Percentiles rank a stretch among this genome's conserved stretches.
Evolutionary conservation across 1,140 invertebrate genomes (phyloP).

Genomic region (Alviniconcha marisindica): DNA sequence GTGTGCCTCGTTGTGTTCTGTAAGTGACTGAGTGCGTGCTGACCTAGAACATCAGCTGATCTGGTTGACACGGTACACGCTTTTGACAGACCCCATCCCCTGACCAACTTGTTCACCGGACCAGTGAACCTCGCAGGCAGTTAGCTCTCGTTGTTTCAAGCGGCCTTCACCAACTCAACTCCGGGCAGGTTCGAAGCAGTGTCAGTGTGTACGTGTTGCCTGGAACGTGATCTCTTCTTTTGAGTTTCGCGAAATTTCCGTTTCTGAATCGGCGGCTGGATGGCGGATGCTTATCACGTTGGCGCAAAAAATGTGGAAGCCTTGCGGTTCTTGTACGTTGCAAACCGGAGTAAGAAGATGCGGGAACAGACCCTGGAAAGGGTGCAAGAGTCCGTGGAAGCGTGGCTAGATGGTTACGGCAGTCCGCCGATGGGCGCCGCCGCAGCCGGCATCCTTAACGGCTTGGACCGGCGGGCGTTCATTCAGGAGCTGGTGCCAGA

Average conservation of each 20-base stretch:
- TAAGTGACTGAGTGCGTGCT: neutral
- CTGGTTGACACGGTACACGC: neutral
- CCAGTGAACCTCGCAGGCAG: neutral
- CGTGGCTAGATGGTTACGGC: slow-evolving; percentile 66
- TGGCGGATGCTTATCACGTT: slow-evolving; percentile 32
- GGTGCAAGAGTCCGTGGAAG: slow-evolving; percentile 55
- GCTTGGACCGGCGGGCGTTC: slow-evolving; percentile 44
- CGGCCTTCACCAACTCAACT: neutral
- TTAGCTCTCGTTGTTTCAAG: neutral
- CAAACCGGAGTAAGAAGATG: slow-evolving; percentile 54
- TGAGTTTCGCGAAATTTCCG: neutral
- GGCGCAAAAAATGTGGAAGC: slow-evolving; percentile 56
- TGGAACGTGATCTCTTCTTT: neutral
- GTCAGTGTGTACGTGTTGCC: no score
- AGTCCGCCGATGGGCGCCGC: slow-evolving; percentile 53
- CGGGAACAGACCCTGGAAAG: slow-evolving; percentile 58
- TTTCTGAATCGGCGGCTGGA: slow-evolving; percentile 15
- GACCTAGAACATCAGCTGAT: slow-evolving; percentile 29
- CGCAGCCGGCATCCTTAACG: slow-evolving; percentile 17
- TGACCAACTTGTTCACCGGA: neutral
- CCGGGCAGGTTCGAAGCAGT: no score
- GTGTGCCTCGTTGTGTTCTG: neutral
- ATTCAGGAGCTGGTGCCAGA: slow-evolving; percentile 63
- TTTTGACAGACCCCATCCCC: neutral
- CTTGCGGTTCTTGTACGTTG: slow-evolving; percentile 62